A percentile compares a stretch with the other conserved stretches of the same genome.
Evolutionary conservation across 2,888 invertebrate genomes (phyloP).

Genomic region (Thelaira solivaga): DNA sequence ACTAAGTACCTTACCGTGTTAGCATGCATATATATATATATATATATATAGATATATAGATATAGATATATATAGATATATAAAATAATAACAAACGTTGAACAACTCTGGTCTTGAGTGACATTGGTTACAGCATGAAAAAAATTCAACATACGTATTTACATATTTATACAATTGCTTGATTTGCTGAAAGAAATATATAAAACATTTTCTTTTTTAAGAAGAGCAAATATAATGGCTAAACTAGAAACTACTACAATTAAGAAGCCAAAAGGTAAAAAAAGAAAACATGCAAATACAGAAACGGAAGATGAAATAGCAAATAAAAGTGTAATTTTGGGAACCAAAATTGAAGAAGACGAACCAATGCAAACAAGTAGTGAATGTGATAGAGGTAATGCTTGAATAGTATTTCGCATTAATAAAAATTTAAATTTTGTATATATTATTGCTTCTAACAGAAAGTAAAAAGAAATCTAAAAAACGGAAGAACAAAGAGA

Average conservation of each 20-base stretch:
- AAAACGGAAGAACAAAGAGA: conserved; percentile 63
- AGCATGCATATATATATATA: no score
- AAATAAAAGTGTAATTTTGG: conserved; percentile 71
- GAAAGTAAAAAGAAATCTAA: conserved; percentile 50
- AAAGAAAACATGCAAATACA: conserved; percentile 65
- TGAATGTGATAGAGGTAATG: conserved; percentile 30
- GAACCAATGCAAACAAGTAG: conserved; percentile 18
- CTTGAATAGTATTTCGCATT: background rate
- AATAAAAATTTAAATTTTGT: background rate
- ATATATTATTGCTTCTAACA: background rate
- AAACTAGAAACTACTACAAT: conserved; percentile 63
- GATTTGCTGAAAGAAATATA: background rate
- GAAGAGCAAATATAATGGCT: conserved; percentile 57
- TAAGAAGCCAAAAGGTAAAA: conserved; percentile 64
- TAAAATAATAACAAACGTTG: background rate
- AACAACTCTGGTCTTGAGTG: background rate
- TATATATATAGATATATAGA: no score
- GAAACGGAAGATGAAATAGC: conserved; percentile 71
- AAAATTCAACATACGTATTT: no score
- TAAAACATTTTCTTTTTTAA: background rate
- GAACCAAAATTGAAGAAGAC: conserved; percentile 29
- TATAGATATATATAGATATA: no score
- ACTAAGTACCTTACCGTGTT: no score
- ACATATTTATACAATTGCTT: background rate
- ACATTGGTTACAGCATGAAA: no score